These are phyloP conservation scores for Lithosia quadra DNA, from an alignment of 2,888 invertebrate species.

Conservation along the genomic window DNA sequence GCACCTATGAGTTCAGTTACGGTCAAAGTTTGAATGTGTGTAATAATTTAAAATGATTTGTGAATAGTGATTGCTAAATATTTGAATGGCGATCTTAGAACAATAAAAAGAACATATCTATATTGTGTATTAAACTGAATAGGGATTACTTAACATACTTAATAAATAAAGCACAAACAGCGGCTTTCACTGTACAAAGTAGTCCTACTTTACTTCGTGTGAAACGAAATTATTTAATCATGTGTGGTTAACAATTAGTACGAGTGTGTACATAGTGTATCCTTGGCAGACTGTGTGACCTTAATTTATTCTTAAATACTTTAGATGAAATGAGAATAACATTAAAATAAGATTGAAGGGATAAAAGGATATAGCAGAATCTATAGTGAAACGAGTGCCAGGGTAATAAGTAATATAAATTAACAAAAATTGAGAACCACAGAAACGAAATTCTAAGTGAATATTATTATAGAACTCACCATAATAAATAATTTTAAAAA, in stretches of 20 bases:
- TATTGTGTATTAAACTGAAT: too few species aligned
- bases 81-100: not conserved
- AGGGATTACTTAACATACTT: not conserved
- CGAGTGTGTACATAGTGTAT: not conserved
- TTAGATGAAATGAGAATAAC: not conserved
- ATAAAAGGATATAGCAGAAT: not conserved
- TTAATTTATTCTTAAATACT: not conserved
- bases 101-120: not conserved
- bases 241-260: too few species aligned
- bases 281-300: not conserved
- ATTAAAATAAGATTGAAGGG: not conserved
- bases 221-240: not conserved
- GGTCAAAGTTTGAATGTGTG: constrained; percentile 4
- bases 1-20: constrained; percentile 9
- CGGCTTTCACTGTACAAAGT: not conserved
- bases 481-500: not conserved
- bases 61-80: not conserved
- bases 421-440: too few species aligned
- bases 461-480: not conserved
- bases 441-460: too few species aligned
- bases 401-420: too few species aligned
- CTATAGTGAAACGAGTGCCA: too few species aligned
- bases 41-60: not conserved
- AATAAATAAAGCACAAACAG: not conserved
- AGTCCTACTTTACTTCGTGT: not conserved